phyloP scores from a whole-genome alignment of 2,797 vertebrate genomes.

The Periophthalmus magnuspinnatus region DNA sequence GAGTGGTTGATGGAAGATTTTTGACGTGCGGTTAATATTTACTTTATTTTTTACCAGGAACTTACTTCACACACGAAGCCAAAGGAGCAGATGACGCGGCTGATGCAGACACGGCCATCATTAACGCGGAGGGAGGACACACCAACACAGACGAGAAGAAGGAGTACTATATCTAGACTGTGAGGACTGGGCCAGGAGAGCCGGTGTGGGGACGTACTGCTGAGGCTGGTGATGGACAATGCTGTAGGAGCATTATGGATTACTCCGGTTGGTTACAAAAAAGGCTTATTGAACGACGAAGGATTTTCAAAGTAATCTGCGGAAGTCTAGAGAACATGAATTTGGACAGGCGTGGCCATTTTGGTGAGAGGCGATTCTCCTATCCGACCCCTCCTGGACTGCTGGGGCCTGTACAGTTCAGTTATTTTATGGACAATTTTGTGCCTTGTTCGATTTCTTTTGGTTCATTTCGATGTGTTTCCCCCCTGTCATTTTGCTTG shows the following conservation, averaged over 20 bases:
- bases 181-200: conserved; percentile 65
- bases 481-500: conserved; percentile 51
- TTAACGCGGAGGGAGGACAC: conserved; percentile 98
- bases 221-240: conserved; percentile 39
- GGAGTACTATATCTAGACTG: conserved; percentile 97
- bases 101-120: conserved; percentile 98
- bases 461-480: conserved; percentile 62
- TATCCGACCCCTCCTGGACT: conserved; percentile 86
- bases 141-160: conserved; percentile 99
- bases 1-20: conserved; percentile 19
- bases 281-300: conserved; percentile 61
- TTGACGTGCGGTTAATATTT: neutral
- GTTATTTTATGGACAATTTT: conserved; percentile 98
- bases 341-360: conserved; percentile 74
- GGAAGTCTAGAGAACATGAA: conserved; percentile 40
- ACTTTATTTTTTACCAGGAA: conserved; percentile 79
- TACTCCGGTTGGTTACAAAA: conserved; percentile 80
- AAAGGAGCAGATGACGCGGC: conserved; percentile 99
- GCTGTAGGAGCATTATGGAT: conserved; percentile 57
- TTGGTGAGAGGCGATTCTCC: conserved; percentile 78
- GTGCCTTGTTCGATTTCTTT: conserved; percentile 97
- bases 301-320: conserved; percentile 48
- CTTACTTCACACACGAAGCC: conserved; percentile 99
- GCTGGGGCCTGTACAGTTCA: conserved; percentile 88
- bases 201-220: conserved; percentile 52